phyloP scores from a whole-genome alignment of 2,113 vertebrate genomes.

The Aspiorhynchus laticeps region DNA sequence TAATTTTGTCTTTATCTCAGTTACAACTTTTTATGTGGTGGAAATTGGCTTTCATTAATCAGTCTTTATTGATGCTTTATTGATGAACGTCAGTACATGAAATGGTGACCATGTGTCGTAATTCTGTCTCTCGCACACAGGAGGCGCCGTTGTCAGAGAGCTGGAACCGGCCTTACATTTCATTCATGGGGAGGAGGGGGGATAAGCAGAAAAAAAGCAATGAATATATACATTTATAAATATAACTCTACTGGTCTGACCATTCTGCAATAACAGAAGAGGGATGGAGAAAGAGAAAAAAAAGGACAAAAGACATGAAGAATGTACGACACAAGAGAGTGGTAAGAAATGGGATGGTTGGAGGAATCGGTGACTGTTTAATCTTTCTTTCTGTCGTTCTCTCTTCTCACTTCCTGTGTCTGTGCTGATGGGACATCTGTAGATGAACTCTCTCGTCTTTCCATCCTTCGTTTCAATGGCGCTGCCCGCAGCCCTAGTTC shows the following conservation, averaged over 20 bases:
- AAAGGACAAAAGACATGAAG: conserved; percentile 63
- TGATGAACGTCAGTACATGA: conserved; percentile 54
- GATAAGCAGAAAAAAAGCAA: conserved; percentile 61
- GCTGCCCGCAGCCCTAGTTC: conserved; percentile 45
- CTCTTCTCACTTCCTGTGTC: conserved; percentile 54
- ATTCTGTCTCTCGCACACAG: conserved; percentile 66
- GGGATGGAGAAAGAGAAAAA: conserved; percentile 44
- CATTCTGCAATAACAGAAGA: conserved; percentile 78
- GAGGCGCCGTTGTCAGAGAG: conserved; percentile 60
- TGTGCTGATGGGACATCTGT: conserved; percentile 55
- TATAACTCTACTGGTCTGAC: conserved; percentile 68
- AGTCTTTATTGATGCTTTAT: conserved; percentile 12
- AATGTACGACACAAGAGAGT: conserved; percentile 69
- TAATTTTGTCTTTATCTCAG: not conserved
- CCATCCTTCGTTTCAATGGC: conserved; percentile 57
- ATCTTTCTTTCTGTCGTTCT: conserved; percentile 67
- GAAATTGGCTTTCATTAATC: not conserved
- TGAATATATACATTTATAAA: conserved; percentile 68
- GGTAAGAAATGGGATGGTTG: conserved; percentile 42
- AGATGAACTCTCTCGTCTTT: conserved; percentile 50
- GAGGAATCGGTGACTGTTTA: conserved; percentile 62
- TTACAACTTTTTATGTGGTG: no score
- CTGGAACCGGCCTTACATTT: conserved; percentile 63
- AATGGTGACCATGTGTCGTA: conserved; percentile 34
- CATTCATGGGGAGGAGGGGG: conserved; percentile 63